Evolutionary conservation across 2,797 vertebrate genomes (phyloP).

Genomic region (Leptoclinus maculatus): DNA sequence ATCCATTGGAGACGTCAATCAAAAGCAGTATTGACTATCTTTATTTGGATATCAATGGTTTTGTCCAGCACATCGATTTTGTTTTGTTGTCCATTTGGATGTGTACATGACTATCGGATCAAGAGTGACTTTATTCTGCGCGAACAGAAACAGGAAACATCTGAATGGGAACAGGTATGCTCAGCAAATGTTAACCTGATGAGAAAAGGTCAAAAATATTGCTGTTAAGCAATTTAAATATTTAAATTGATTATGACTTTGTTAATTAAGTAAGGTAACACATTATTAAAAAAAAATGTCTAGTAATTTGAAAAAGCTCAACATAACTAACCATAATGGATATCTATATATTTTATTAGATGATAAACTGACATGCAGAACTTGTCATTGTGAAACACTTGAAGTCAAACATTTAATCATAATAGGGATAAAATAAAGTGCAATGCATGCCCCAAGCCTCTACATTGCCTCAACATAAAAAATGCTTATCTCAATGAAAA

Average conservation of each 20-base stretch:
- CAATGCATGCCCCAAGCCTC: constrained; percentile 43
- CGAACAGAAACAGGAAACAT: not conserved
- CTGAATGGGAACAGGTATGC: not conserved
- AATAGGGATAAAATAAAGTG: constrained; percentile 53
- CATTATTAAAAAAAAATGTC: too few relatives aligned
- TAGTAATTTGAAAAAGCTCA: not conserved
- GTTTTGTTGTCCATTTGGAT: constrained; percentile 52
- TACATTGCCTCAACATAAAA: constrained; percentile 35
- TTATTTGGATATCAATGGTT: constrained; percentile 72
- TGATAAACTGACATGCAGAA: not conserved
- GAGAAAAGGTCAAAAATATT: not conserved
- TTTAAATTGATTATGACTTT: not conserved
- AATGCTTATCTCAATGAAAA: constrained; percentile 56
- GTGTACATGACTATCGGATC: constrained; percentile 24
- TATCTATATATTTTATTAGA: not conserved
- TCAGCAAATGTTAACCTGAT: not conserved
- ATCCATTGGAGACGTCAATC: constrained; percentile 66
- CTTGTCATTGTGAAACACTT: constrained; percentile 29
- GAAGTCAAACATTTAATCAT: constrained; percentile 47
- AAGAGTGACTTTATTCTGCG: not conserved
- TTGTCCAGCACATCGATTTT: constrained; percentile 63
- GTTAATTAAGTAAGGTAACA: not conserved
- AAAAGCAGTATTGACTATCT: constrained; percentile 60
- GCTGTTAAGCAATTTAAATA: too few relatives aligned
- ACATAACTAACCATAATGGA: not conserved